Base-by-base conservation (phyloP, 2,888 invertebrate species). In the Invenusta paracnida region DNA sequence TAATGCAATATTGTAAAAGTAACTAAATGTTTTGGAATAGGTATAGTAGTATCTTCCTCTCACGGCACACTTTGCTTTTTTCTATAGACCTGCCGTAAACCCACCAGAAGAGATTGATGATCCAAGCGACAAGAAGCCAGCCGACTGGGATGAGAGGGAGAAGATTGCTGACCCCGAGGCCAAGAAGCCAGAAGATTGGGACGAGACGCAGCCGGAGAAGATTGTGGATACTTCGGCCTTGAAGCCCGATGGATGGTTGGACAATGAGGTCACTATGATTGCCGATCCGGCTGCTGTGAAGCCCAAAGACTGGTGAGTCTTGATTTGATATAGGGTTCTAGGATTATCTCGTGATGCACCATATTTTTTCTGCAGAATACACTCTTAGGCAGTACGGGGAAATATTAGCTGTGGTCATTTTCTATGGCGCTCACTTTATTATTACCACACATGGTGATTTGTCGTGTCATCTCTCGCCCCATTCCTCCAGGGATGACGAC, bases 91-190 rank as follows among this genome's bases (percentile, higher is more conserved):
- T 0, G 92, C 98, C 0, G 96, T 99, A 17, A 97, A 97, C 93
- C 99, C 99, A 0, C 95, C 96, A 0, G 94, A 94, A 88, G 96
- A 97, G 92, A 95, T 98, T 89, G 96, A 96, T 89, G 98, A 98
- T 92, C 96, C 96, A 0, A 92, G 94, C 67, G 98, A 94, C 89
- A 91, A 90, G 86, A 94, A 94, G 90, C 99, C 99, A 0, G 94
- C 93, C 0, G 95, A 97, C 90, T 99, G 99, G 99, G 99, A 99
- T 91, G 98, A 98, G 89, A 94, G 96, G 89, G 95, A 95, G 91
- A 95, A 94, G 87, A 96, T 98, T 88, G 94, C 95, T 0, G 97
- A 98, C 91, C 95, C 95, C 0, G 93, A 94, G 83, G 95, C 97
- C 0, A 92, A 93, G 0, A 98, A 98, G 91, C 98, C 98, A 0